These are phyloP conservation scores for Nettapus auritus DNA, from an alignment of 2,113 vertebrate species.

Conservation along the genomic window DNA sequence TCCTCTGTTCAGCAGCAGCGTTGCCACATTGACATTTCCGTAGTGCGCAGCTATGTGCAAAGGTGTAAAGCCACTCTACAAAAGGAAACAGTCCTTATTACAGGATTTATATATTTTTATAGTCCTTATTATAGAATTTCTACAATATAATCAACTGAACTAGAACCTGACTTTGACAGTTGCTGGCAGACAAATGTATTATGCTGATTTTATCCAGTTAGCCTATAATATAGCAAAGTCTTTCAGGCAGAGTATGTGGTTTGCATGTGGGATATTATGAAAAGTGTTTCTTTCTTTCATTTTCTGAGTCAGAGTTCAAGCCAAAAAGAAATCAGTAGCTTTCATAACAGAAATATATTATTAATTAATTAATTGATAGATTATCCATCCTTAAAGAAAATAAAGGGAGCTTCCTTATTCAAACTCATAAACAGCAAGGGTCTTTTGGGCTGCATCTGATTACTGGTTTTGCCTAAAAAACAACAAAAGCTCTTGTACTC, in stretches of 20 bases:
- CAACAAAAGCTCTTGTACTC: background rate
- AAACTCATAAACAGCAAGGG: slow-evolving; percentile 9
- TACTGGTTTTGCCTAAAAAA: background rate
- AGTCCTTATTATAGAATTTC: background rate
- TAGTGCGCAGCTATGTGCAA: slow-evolving; percentile 96
- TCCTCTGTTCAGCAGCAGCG: slow-evolving; percentile 93
- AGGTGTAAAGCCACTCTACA: slow-evolving; percentile 95
- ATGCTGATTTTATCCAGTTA: background rate
- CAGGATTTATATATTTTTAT: no score
- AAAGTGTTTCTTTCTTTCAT: background rate
- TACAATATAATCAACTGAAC: background rate
- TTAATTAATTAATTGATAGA: background rate
- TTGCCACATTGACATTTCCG: slow-evolving; percentile 95
- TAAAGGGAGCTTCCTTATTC: background rate
- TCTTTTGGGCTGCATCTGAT: background rate
- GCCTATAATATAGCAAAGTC: background rate
- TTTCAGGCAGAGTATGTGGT: background rate
- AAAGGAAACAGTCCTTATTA: slow-evolving; percentile 39
- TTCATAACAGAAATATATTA: background rate
- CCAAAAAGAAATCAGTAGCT: background rate
- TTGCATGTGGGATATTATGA: background rate
- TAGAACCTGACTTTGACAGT: background rate
- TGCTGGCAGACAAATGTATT: background rate
- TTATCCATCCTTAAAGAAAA: slow-evolving; percentile 3
- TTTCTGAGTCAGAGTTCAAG: background rate